Conservation (phyloP, 2,113 vertebrate genomes). For the Psophia crepitans region DNA sequence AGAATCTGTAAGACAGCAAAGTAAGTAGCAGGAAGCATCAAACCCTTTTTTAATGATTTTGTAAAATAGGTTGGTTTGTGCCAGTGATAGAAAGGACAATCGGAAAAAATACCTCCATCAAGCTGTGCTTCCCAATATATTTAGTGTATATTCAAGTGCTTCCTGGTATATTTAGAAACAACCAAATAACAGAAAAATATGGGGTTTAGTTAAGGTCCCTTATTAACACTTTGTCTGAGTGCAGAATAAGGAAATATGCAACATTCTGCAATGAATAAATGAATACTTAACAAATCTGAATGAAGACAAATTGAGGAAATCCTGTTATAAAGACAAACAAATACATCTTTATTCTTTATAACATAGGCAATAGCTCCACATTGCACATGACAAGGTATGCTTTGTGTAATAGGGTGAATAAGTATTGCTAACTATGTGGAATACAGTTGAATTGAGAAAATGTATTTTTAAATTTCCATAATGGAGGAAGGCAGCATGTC, state of each 20-base stretch:
- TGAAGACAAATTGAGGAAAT: constrained; percentile 66
- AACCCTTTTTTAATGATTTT: not conserved
- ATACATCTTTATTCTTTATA: constrained; percentile 56
- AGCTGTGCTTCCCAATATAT: not conserved
- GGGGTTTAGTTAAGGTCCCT: not conserved
- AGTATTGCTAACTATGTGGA: constrained; percentile 7
- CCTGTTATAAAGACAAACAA: constrained; percentile 39
- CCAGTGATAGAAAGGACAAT: not conserved
- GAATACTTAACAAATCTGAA: constrained; percentile 54
- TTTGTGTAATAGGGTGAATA: constrained; percentile 28
- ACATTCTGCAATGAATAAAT: constrained; percentile 50
- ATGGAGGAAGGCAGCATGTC: constrained; percentile 49
- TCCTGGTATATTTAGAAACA: constrained; percentile 2
- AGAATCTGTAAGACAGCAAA: not conserved
- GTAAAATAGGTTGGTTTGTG: not conserved
- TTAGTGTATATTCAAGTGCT: not conserved
- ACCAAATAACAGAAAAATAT: not conserved
- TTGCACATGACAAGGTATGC: constrained; percentile 17
- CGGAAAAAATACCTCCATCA: not conserved
- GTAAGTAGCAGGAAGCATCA: not conserved
- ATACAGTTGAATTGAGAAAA: constrained; percentile 33
- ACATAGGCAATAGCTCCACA: not conserved
- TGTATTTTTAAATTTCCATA: constrained; percentile 40
- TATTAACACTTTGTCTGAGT: constrained; percentile 32
- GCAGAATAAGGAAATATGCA: constrained; percentile 21